These are phyloP conservation scores for Rhyzopertha dominica DNA, from an alignment of 1,140 invertebrate genomes.

Conservation along the genomic window DNA sequence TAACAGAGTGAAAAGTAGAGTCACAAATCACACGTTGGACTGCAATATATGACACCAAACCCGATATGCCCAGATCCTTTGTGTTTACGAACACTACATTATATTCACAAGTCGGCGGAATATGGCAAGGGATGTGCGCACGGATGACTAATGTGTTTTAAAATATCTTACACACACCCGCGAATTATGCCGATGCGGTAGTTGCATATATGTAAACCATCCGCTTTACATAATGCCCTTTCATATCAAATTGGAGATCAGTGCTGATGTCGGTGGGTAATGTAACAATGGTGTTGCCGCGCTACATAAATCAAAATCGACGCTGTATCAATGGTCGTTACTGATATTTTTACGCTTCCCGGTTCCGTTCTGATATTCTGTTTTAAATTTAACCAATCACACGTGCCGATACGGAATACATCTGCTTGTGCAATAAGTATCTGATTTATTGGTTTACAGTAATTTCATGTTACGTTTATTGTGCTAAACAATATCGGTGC, in stretches of 20 bases:
- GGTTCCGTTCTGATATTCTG: constrained; percentile 33
- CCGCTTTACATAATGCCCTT: constrained; percentile 20
- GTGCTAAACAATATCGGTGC: constrained; percentile 36
- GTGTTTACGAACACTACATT: constrained; percentile 32
- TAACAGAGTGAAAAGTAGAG: constrained; percentile 34
- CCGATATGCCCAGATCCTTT: constrained; percentile 32
- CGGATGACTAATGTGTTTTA: constrained; percentile 23
- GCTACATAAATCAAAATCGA: constrained; percentile 35
- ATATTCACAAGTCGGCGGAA: constrained; percentile 25
- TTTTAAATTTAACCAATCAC: constrained; percentile 30
- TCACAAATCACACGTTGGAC: constrained; percentile 33
- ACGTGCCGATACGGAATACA: constrained; percentile 36
- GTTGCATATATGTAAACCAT: constrained; percentile 5
- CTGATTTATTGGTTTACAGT: constrained; percentile 39
- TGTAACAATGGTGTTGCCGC: constrained; percentile 33
- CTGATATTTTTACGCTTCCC: constrained; percentile 34
- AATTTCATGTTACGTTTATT: constrained; percentile 42
- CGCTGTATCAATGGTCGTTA: constrained; percentile 31
- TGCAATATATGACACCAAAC: constrained; percentile 33
- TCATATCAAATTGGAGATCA: constrained; percentile 19
- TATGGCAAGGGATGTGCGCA: constrained; percentile 16
- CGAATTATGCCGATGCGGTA: constrained; percentile 22
- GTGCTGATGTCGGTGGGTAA: constrained; percentile 21
- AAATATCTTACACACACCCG: constrained; percentile 18
- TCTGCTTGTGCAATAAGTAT: constrained; percentile 37